These are phyloP conservation scores for Coelinius sp. DNA, from an alignment of 2,888 invertebrate species.

Conservation along the genomic window DNA sequence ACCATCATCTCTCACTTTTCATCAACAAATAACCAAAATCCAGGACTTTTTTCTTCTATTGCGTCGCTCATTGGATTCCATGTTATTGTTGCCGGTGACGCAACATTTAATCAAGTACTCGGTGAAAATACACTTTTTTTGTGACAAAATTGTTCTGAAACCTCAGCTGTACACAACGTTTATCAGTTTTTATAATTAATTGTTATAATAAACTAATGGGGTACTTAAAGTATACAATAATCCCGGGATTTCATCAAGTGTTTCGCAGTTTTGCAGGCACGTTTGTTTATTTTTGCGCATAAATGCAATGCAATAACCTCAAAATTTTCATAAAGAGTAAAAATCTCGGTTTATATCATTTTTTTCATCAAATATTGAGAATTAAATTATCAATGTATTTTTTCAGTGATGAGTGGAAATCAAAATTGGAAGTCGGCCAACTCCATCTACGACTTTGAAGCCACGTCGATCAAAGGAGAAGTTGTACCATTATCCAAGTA, in stretches of 20 bases:
- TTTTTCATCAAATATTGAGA: background rate
- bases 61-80: no score
- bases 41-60: no score
- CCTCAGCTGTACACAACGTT: background rate
- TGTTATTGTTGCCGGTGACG: no score
- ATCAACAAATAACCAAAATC: no score
- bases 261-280: slow-evolving; percentile 9
- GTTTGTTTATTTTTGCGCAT: background rate
- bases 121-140: no score
- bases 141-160: background rate
- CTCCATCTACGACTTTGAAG: slow-evolving; percentile 88
- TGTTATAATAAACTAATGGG: background rate
- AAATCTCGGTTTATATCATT: background rate
- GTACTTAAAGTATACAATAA: background rate
- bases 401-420: slow-evolving; percentile 64
- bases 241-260: background rate
- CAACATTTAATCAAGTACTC: no score
- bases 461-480: slow-evolving; percentile 86
- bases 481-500: slow-evolving; percentile 83
- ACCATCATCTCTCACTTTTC: no score
- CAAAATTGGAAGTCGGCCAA: slow-evolving; percentile 78
- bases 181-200: background rate
- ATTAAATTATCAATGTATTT: background rate
- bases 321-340: background rate
- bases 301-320: background rate